Evolutionary conservation across 2,888 invertebrate genomes (phyloP).

Genomic region (Andrena bicolor): DNA sequence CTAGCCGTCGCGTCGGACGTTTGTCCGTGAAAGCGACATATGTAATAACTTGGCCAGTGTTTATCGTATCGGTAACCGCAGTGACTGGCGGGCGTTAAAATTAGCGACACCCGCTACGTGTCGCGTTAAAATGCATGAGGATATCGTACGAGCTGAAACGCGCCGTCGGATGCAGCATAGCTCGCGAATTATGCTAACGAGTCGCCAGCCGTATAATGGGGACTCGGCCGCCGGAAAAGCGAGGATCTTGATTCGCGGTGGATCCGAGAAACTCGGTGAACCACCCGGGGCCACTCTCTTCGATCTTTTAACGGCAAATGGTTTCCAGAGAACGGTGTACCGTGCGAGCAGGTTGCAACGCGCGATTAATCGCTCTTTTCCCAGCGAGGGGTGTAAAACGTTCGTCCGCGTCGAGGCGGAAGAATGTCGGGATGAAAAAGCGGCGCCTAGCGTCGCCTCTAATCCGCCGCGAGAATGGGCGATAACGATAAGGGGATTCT

Average conservation of each 20-base stretch:
- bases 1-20: not conserved
- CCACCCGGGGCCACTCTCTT: too few species aligned
- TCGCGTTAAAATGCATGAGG: not conserved
- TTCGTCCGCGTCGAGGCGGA: not conserved
- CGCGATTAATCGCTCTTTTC: not conserved
- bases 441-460: slow-evolving; percentile 34
- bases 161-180: not conserved
- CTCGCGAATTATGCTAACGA: slow-evolving; percentile 15
- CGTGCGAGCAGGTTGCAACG: not conserved
- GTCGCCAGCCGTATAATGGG: too few species aligned
- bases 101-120: not conserved
- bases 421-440: slow-evolving; percentile 12
- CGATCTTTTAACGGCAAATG: too few species aligned
- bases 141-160: not conserved
- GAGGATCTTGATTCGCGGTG: too few species aligned
- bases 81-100: slow-evolving; percentile 9
- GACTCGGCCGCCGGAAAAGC: not conserved
- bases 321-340: too few species aligned
- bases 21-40: slow-evolving; percentile 9
- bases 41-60: not conserved
- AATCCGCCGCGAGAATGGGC: slow-evolving; percentile 15
- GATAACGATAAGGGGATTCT: slow-evolving; percentile 32
- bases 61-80: not conserved
- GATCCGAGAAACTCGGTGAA: too few species aligned
- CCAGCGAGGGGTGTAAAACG: not conserved